Base-by-base conservation (phyloP, 2,888 invertebrate species). In the Parelbella ahira region DNA sequence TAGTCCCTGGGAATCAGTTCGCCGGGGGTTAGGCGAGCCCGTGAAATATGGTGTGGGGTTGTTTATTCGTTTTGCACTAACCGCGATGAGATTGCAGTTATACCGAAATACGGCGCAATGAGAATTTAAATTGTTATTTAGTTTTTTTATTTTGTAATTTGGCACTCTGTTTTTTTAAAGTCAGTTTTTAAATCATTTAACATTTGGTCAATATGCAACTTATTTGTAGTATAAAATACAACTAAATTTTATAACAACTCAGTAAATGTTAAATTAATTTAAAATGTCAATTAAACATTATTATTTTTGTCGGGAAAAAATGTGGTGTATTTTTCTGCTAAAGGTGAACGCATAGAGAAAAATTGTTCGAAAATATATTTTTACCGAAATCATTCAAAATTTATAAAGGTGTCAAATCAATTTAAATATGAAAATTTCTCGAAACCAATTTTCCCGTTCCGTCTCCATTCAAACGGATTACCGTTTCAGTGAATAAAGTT, bases 401-500 rank as follows among this genome's bases (percentile, higher is more conserved):
- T 5, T 39, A 25, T 18, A 32, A 32, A 41, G 27, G 41, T 42
- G 21, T 42, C 21, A 28, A 34, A 34, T 42, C 21, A 28, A 34
- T 42, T 33, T 28, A 28, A 42, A 42, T 41, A 42, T 42, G 33
- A 34, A 42, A 42, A 42, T 42, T 15, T 10, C 23, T 13, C 4
- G 15, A n/a, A n/a, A 27, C 18, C 15, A 21, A 42, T 33, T 34
- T 42, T 36, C 28, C 23, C 34, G 28, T 42, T 34, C 34, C 42
- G 34, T 27, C 11, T 44, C 33, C 23, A 38, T 38, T 37, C 21
- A 33, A 38, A 19, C 37, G 51, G 58, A 68, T 65, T 76, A 58
- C 63, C 63, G 70, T 73, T 76, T 78, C 73, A 73, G 74, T 75
- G 74, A 78, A 76, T 81, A 82, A 83, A 84, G 77, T 81, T 82